phyloP scores from a whole-genome alignment of 2,113 vertebrate species.

The Cyprichromis sp. region DNA sequence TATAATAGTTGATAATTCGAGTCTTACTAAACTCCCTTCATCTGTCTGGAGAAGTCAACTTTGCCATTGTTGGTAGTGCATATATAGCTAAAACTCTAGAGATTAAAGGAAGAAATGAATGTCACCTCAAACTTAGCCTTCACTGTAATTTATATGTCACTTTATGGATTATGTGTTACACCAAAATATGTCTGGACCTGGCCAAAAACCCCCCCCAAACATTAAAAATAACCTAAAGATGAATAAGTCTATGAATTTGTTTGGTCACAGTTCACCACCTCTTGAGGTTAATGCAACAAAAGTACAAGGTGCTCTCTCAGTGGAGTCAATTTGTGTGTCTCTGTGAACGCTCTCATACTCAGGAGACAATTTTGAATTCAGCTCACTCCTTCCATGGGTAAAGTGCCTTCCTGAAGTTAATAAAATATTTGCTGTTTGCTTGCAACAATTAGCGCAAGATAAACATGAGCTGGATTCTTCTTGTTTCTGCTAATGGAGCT shows the following conservation, averaged over 20 bases:
- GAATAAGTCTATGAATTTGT: neutral
- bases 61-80: neutral
- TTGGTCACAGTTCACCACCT: neutral
- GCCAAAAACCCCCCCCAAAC: fast-evolving
- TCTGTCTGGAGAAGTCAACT: neutral
- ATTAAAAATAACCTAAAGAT: neutral
- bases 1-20: neutral
- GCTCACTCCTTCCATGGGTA: constrained; percentile 17
- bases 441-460: constrained; percentile 78
- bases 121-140: neutral
- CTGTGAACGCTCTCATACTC: neutral
- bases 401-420: constrained; percentile 50
- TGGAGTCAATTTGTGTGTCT: neutral
- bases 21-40: neutral
- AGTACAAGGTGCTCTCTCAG: neutral
- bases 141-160: neutral
- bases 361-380: constrained; percentile 30
- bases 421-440: constrained; percentile 71
- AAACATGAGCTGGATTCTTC: constrained; percentile 81
- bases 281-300: neutral
- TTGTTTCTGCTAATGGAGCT: constrained; percentile 72
- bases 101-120: neutral
- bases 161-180: neutral
- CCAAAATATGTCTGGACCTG: neutral
- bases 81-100: neutral